Evolutionary conservation across 2,113 vertebrate species (phyloP), one percentile per base, ranked within the genome.

Genomic region (Circaetus gallicus): DNA sequence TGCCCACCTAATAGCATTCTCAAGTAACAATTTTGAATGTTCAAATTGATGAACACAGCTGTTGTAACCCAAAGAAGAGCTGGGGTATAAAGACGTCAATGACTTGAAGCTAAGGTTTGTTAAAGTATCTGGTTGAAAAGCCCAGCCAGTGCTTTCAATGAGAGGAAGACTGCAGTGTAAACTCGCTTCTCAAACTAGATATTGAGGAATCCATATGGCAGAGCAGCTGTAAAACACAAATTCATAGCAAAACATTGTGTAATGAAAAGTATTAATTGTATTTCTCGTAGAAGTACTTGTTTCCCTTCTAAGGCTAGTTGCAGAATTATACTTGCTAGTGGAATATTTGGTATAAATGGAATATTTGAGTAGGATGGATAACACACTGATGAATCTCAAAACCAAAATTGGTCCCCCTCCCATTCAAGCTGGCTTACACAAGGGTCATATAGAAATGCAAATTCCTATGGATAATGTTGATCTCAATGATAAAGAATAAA

Each of bases 341-440:
- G 43, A 95, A 59, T 77, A 62, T 86, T 77, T 38, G 40, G 21
- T 73, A 62, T 79, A 80, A 91, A 91, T 80, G 16, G 53, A 85
- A 67, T 96, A 77, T 95, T 59, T 34, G 10, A 94, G 71, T 70
- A 81, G 67, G 55, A 71, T 36, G 42, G 79, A 77, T 73, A 94
- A 50, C 40, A 65, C 32, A 62, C 82, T 62, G 84, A 97, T 87
- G 81, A 95, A 94, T 93, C 66, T 93, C 66, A 83, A 80, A 71
- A 47, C 67, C 24, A 72, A 50, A 91, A 90, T 82, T 94, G 58
- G 52, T 93, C 89, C 7, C 31, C 89, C 89, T 95, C 95, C 91
- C 87, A 96, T 77, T 59, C 95, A 97, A 93, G 87, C 95, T 96
- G 95, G 56, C 70, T 96, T 91, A 90, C 96, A 93, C 93, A 91